phyloP scores from a whole-genome alignment of 2,888 invertebrate genomes.

The Trichacis sp. region DNA sequence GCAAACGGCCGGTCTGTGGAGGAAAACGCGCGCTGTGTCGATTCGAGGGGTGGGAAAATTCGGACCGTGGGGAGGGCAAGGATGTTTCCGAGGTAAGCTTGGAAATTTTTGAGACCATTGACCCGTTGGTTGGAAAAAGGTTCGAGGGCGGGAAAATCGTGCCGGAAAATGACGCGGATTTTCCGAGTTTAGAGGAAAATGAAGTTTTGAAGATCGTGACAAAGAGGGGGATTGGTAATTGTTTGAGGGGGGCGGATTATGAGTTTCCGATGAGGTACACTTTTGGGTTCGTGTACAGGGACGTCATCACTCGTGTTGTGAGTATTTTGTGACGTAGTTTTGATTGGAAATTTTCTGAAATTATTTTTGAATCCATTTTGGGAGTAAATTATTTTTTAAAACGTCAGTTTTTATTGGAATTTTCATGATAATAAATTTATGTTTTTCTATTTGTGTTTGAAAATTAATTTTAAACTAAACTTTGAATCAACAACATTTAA shows the following conservation, averaged over 20 bases:
- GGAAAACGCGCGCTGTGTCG: slow-evolving; percentile 37
- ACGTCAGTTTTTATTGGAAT: too few relatives aligned
- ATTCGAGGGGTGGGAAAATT: slow-evolving; percentile 45
- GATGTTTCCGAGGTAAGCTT: slow-evolving; percentile 36
- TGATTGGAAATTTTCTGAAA: too few relatives aligned
- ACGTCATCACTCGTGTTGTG: slow-evolving; percentile 48
- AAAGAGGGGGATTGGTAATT: slow-evolving; percentile 39
- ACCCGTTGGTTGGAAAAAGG: slow-evolving; percentile 15
- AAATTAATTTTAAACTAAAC: too few relatives aligned
- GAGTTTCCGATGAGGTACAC: slow-evolving; percentile 45
- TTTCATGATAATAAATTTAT: too few relatives aligned
- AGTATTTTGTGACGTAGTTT: too few relatives aligned
- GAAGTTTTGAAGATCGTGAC: slow-evolving; percentile 44
- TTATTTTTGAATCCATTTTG: too few relatives aligned
- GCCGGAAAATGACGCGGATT: slow-evolving; percentile 26
- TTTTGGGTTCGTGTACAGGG: slow-evolving; percentile 40
- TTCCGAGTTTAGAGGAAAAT: slow-evolving; percentile 38
- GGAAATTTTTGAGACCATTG: slow-evolving; percentile 14
- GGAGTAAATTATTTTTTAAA: too few relatives aligned
- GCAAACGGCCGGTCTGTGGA: too few relatives aligned
- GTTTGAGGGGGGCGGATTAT: slow-evolving; percentile 39
- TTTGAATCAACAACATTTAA: too few relatives aligned
- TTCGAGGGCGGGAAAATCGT: slow-evolving; percentile 21
- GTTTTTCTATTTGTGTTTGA: too few relatives aligned
- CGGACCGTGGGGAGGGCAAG: slow-evolving; percentile 48